Percentiles rank a stretch among this genome's conserved stretches.
phyloP scores from a whole-genome alignment of 2,797 vertebrate genomes.

The Numenius phaeopus region DNA sequence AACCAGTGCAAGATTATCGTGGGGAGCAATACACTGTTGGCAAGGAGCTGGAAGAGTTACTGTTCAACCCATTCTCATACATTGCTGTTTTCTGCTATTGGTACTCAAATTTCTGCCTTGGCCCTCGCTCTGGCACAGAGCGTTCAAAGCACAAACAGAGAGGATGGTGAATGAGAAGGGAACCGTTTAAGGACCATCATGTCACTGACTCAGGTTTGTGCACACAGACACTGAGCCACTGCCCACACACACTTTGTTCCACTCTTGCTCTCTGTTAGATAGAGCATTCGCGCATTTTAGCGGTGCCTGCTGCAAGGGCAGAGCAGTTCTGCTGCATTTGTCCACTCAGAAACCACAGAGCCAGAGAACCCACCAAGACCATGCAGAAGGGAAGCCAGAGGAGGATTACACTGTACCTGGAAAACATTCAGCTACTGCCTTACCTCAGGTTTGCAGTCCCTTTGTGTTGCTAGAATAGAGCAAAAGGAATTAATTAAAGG shows the following conservation, averaged over 20 bases:
- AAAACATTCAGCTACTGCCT: neutral
- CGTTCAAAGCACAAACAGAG: neutral
- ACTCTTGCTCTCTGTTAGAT: neutral
- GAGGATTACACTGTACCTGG: neutral
- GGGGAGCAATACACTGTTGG: neutral
- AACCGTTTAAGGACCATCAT: rapidly evolving
- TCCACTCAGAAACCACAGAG: neutral
- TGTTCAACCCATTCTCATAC: neutral
- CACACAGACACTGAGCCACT: neutral
- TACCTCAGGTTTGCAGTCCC: neutral
- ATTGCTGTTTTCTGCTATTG: neutral
- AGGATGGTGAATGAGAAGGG: neutral
- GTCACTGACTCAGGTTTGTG: neutral
- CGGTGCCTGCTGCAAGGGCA: neutral
- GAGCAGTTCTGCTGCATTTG: neutral
- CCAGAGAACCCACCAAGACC: neutral
- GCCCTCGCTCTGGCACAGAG: neutral
- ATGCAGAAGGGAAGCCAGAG: neutral
- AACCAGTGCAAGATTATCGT: neutral
- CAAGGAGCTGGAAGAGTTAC: neutral
- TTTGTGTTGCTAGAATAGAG: slow-evolving; percentile 3
- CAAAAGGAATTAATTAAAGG: slow-evolving; percentile 54
- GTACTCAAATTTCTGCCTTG: neutral
- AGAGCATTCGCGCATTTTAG: neutral
- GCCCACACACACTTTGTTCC: neutral